Base-by-base conservation (phyloP, 2,797 vertebrate species). In the Danio albolineatus region DNA sequence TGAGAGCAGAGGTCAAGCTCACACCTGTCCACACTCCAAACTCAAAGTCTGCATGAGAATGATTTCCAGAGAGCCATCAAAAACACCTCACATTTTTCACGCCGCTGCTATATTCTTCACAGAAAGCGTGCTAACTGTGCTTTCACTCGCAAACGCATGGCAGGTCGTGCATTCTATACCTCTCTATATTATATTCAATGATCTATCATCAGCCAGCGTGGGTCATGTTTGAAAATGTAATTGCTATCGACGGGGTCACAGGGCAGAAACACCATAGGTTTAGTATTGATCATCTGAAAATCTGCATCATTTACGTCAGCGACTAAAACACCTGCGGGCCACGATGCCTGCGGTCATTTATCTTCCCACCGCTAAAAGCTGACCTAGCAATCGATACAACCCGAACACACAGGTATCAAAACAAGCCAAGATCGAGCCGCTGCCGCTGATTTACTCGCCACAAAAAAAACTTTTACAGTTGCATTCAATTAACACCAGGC, bases 291-390 rank as follows among this genome's bases (percentile, higher is more conserved):
- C 36, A 54, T 1, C 46, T 2, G 76, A 77, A 85, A 84, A 79
- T 87, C 79, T 84, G 54, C 84, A 87, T 86, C 83, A 85, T 70
- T 86, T 81, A 85, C 61, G 69, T 83, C 80, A 53, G 56, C 39
- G 78, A n/a, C 67, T 53, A 36, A 78, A 82, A 81, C 78, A 82
- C 67, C 82, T 65, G 64, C 70, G 64, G 78, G 78, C 75, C 54
- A n/a, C 1, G n/a, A 51, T 56, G 61, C 53, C 43, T 36, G n/a
- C 65, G 2, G 57, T 83, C 73, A 86, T 85, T 87, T 77, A 83
- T 85, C 82, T 81, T 85, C 77, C 78, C 69, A 77, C 62, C 17
- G 73, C 80, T 81, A 83, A 87, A 82, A 67, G 80, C 83, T 73
- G 70, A 83, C 64, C 51, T 53, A 67, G 21, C 70, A 65, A 79